Conservation (phyloP, 2,113 vertebrate species). For the Mesitornis unicolor region DNA sequence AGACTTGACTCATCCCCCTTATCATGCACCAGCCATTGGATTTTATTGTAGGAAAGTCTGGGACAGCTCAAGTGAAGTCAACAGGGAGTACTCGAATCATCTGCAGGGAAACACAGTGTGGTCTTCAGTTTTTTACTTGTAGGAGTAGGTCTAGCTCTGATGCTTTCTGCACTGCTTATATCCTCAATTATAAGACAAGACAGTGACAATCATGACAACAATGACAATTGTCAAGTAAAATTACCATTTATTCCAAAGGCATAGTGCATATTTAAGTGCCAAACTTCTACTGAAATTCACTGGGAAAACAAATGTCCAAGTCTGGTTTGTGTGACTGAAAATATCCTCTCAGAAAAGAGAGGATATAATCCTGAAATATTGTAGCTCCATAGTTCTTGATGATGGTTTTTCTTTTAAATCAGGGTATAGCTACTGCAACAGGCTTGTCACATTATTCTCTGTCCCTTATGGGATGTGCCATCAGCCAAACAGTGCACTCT, state of each 20-base stretch:
- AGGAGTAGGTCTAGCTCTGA: not conserved
- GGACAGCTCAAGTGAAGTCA: not conserved
- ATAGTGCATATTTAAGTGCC: not conserved
- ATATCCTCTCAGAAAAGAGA: not conserved
- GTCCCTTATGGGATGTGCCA: not conserved
- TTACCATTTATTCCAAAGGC: not conserved
- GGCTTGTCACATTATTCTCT: not conserved
- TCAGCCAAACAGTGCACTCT: not conserved
- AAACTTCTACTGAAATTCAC: not conserved
- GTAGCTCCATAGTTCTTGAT: not conserved
- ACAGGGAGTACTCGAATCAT: rapidly evolving
- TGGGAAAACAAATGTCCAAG: not conserved
- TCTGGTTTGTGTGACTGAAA: not conserved
- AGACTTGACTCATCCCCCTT: not conserved
- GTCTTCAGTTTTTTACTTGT: not conserved
- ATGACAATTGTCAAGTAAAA: not conserved
- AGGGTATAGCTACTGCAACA: not conserved
- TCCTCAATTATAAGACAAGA: not conserved
- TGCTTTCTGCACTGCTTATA: not conserved
- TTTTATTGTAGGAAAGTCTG: not conserved
- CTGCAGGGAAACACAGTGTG: not conserved
- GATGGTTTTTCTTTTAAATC: not conserved
- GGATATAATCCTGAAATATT: not conserved
- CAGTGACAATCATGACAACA: not conserved
- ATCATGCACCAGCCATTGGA: not conserved